Percentiles rank a stretch among this genome's conserved stretches.
These are phyloP conservation scores for Florisuga fusca DNA, from an alignment of 2,797 vertebrate genomes.

Conservation along the genomic window DNA sequence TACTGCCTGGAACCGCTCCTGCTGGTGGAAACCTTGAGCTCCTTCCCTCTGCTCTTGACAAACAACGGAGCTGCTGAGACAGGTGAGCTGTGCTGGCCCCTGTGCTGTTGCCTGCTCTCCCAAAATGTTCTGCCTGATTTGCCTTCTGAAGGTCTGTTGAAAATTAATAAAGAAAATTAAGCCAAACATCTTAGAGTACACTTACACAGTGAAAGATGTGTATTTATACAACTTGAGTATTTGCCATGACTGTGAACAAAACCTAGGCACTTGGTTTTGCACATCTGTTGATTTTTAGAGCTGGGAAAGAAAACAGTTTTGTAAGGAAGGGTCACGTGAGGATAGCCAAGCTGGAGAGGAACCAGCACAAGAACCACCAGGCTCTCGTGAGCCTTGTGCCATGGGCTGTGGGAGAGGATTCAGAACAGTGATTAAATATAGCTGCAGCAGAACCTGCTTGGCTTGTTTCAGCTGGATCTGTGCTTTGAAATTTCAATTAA, in stretches of 20 bases:
- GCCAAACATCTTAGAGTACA: background rate
- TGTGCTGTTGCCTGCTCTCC: background rate
- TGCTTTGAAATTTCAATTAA: background rate
- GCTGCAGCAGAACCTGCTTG: conserved; percentile 40
- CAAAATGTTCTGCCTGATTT: background rate
- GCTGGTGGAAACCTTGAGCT: background rate
- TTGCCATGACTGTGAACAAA: background rate
- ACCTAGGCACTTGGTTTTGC: background rate
- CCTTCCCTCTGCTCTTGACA: background rate
- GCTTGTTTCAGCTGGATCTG: conserved; percentile 2
- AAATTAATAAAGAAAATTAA: background rate
- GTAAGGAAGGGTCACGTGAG: background rate
- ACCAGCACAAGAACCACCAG: background rate
- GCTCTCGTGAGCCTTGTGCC: background rate
- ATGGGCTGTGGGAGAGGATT: background rate
- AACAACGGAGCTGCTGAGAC: background rate
- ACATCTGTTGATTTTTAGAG: background rate
- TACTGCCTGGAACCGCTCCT: background rate
- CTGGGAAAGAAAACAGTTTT: background rate
- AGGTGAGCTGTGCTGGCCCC: background rate
- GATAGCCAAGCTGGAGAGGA: background rate
- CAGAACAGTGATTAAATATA: background rate
- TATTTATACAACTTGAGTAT: background rate
- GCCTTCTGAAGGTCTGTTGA: background rate
- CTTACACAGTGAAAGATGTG: background rate